Conservation (phyloP, 2,113 vertebrate genomes). For the Passer domesticus region DNA sequence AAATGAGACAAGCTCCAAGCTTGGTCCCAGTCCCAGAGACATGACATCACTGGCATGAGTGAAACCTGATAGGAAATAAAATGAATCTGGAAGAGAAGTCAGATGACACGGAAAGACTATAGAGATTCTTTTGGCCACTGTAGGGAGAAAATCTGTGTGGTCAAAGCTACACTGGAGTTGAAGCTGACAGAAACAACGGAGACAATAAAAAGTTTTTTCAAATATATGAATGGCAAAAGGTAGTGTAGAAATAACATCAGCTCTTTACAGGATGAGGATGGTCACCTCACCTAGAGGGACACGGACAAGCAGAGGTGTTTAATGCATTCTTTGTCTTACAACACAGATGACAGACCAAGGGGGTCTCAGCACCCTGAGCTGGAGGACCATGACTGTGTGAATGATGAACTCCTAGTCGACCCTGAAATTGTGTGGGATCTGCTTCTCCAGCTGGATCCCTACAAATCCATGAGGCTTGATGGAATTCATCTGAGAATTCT, state of each 20-base stretch:
- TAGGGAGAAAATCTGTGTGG: not conserved
- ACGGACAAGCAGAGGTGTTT: not conserved
- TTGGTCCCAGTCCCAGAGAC: not conserved
- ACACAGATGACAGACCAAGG: not conserved
- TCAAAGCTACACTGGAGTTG: not conserved
- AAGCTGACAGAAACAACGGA: not conserved
- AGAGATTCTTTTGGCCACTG: not conserved
- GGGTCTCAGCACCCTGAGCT: not conserved
- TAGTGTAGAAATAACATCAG: not conserved
- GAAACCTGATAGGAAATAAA: not conserved
- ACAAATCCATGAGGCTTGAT: not conserved
- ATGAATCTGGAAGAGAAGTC: not conserved
- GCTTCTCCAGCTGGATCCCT: not conserved
- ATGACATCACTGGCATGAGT: not conserved
- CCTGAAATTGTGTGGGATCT: not conserved
- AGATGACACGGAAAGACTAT: not conserved
- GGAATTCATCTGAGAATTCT: not conserved
- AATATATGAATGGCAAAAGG: not conserved
- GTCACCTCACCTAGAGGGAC: not conserved
- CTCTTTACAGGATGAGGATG: accelerated
- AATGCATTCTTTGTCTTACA: not conserved
- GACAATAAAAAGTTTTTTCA: not conserved
- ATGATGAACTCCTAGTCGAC: not conserved
- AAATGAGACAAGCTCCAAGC: not conserved
- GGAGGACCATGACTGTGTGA: not conserved